Conservation (phyloP, 2,888 invertebrate genomes). For the Phalangium opilio region DNA sequence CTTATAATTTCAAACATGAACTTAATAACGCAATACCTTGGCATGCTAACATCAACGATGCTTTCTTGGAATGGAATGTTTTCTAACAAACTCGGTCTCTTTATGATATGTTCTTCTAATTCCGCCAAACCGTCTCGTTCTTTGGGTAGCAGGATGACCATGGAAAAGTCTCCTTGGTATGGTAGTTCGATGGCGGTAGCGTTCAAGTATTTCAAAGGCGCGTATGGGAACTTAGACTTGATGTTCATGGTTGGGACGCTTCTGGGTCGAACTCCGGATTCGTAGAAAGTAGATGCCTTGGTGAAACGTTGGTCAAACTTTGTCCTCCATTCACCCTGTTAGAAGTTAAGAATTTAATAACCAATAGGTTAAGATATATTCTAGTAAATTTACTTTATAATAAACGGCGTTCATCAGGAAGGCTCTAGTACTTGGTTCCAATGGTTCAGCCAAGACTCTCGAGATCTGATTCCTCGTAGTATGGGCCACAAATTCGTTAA, state of each 20-base stretch:
- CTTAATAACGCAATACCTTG: conserved; percentile 3
- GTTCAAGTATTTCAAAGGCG: conserved; percentile 8
- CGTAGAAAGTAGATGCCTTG: conserved; percentile 25
- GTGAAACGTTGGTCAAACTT: conserved; percentile 29
- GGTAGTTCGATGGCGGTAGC: conserved; percentile 17
- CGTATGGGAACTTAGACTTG: conserved; percentile 22
- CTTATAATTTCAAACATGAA: too few species aligned
- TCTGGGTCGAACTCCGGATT: conserved; percentile 13
- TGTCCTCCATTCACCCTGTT: conserved; percentile 29
- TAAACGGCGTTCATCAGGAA: conserved; percentile 36
- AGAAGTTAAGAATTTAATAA: too few species aligned
- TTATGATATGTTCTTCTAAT: conserved; percentile 9
- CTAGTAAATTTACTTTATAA: conserved; percentile 27
- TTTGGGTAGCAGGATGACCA: conserved; percentile 50
- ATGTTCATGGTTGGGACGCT: conserved; percentile 31
- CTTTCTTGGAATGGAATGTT: conserved; percentile 8
- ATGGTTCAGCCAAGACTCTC: conserved; percentile 12
- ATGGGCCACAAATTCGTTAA: conserved; percentile 17
- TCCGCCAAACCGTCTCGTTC: conserved; percentile 19
- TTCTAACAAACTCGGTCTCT: not conserved
- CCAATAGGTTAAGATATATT: conserved; percentile 2
- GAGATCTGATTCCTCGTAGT: conserved; percentile 13
- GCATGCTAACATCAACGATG: conserved; percentile 17
- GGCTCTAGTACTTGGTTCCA: conserved; percentile 24
- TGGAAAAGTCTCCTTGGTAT: conserved; percentile 27